These are phyloP conservation scores for Pelecanoides urinatrix DNA, from an alignment of 2,113 vertebrate genomes.

Conservation along the genomic window DNA sequence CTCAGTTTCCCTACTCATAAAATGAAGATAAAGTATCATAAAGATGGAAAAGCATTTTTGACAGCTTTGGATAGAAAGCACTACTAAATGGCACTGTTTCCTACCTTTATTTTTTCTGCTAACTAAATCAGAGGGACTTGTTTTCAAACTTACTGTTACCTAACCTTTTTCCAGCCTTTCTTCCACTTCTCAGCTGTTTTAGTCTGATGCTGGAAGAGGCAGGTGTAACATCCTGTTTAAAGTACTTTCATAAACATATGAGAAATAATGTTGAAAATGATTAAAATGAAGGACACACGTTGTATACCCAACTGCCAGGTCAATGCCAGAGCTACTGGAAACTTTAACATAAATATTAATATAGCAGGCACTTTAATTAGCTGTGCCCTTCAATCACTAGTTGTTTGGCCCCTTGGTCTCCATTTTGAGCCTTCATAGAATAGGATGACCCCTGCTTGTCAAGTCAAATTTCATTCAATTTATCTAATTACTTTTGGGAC, in stretches of 20 bases:
- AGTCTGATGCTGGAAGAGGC: background rate
- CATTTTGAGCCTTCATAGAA: constrained; percentile 44
- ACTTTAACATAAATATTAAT: constrained; percentile 67
- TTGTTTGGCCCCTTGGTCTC: constrained; percentile 53
- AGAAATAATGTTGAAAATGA: constrained; percentile 38
- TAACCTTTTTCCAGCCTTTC: background rate
- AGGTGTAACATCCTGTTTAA: background rate
- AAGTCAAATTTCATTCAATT: constrained; percentile 56
- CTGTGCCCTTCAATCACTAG: constrained; percentile 44
- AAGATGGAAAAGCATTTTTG: background rate
- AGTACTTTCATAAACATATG: background rate
- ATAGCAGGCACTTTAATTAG: constrained; percentile 63
- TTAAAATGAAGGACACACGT: constrained; percentile 51
- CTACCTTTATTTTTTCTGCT: background rate
- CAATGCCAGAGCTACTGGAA: constrained; percentile 42
- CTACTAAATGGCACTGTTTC: background rate
- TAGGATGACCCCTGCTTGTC: constrained; percentile 51
- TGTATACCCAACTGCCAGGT: constrained; percentile 42
- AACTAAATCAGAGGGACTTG: background rate
- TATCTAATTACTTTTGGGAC: constrained; percentile 55
- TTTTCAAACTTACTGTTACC: background rate
- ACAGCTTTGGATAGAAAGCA: background rate
- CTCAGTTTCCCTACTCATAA: background rate
- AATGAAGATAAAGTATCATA: background rate
- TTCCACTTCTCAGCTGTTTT: background rate